Conservation (phyloP, 2,888 invertebrate species). For the Drosophila austrosaltans region DNA sequence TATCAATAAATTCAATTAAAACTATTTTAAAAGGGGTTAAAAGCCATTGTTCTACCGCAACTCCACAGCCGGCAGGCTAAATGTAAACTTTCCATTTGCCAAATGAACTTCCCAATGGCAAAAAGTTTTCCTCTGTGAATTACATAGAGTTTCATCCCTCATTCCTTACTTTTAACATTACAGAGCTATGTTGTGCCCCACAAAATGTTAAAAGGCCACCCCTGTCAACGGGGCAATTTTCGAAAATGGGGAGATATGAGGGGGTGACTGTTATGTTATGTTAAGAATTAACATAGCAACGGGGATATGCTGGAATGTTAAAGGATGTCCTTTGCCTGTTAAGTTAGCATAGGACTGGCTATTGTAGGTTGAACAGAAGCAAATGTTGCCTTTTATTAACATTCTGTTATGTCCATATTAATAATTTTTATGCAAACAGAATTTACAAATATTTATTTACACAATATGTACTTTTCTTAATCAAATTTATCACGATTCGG, state of each 20-base stretch:
- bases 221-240: slow-evolving; percentile 52
- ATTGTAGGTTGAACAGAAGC: background rate
- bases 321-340: slow-evolving; percentile 8
- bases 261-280: slow-evolving; percentile 44
- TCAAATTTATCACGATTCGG: no score
- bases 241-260: slow-evolving; percentile 52
- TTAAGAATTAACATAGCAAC: slow-evolving; percentile 31
- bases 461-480: background rate
- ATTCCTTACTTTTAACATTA: background rate
- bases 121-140: slow-evolving; percentile 12
- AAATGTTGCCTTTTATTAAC: background rate
- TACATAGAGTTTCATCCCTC: background rate
- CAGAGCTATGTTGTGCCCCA: slow-evolving; percentile 6
- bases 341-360: background rate
- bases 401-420: background rate
- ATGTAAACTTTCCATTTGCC: slow-evolving; percentile 35
- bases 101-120: slow-evolving; percentile 26
- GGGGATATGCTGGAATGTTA: slow-evolving; percentile 11
- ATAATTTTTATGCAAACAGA: background rate
- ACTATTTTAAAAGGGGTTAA: slow-evolving; percentile 52
- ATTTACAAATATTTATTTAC: background rate
- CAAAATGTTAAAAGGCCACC: slow-evolving; percentile 51
- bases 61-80: slow-evolving; percentile 24
- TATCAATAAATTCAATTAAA: slow-evolving; percentile 58
- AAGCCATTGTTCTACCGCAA: slow-evolving; percentile 39